Conservation (phyloP, 2,888 invertebrate genomes). For the Torymus aiolomorphi region DNA sequence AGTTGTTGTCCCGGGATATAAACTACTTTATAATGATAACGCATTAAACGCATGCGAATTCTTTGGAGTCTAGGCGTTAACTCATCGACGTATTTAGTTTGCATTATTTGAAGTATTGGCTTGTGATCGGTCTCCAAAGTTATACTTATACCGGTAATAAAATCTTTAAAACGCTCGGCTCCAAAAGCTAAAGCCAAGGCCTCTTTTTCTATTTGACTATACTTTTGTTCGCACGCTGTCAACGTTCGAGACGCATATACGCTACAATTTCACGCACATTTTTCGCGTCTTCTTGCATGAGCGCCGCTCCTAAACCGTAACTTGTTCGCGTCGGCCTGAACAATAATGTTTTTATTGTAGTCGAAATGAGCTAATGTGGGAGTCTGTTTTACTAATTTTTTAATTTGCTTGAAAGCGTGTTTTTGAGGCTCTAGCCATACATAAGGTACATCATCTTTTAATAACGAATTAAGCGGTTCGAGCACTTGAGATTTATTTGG, state of each 20-base stretch:
- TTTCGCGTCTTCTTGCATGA: slow-evolving; percentile 62
- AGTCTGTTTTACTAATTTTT: slow-evolving; percentile 63
- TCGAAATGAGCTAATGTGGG: slow-evolving; percentile 68
- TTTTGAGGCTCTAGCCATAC: slow-evolving; percentile 61
- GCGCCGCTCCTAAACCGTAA: slow-evolving; percentile 43
- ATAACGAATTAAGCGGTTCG: slow-evolving; percentile 59
- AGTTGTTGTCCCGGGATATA: too few species aligned
- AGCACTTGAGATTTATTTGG: too few species aligned
- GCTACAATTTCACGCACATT: slow-evolving; percentile 65
- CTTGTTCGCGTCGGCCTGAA: slow-evolving; percentile 67
- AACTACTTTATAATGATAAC: too few species aligned
- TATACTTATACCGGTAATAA: slow-evolving; percentile 62
- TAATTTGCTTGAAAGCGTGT: slow-evolving; percentile 62
- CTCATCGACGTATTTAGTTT: slow-evolving; percentile 67
- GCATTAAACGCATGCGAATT: too few species aligned
- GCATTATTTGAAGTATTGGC: slow-evolving; percentile 67
- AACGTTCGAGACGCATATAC: slow-evolving; percentile 67
- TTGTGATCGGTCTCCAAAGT: slow-evolving; percentile 71
- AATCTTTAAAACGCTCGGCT: too few species aligned
- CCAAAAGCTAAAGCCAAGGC: too few species aligned
- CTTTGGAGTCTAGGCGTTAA: slow-evolving; percentile 70
- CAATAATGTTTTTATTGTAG: slow-evolving; percentile 7
- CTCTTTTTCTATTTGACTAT: too few species aligned
- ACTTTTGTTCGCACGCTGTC: background rate
- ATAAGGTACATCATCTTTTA: slow-evolving; percentile 58